These are phyloP conservation scores for Drosophila pachea DNA, from an alignment of 1,140 invertebrate species.

Conservation along the genomic window DNA sequence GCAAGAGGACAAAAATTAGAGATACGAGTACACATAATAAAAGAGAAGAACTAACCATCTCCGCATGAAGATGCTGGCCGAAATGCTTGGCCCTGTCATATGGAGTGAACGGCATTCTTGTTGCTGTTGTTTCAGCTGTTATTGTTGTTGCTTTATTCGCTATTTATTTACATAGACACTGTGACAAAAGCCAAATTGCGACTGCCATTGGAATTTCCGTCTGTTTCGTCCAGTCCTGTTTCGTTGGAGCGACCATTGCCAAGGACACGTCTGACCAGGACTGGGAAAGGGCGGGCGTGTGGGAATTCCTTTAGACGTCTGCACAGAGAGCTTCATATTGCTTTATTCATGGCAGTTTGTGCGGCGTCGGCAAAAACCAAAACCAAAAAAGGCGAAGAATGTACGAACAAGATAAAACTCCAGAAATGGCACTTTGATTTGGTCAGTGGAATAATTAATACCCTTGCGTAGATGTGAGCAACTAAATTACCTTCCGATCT, in stretches of 20 bases:
- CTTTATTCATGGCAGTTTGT: conserved; percentile 53
- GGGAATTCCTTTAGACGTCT: conserved; percentile 1
- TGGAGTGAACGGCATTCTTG: conserved; percentile 6
- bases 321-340: conserved; percentile 11
- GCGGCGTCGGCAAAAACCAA: conserved; percentile 34
- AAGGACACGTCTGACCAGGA: neutral
- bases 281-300: neutral
- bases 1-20: conserved; percentile 8
- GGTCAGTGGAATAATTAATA: neutral
- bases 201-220: conserved; percentile 12
- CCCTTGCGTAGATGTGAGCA: neutral
- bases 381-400: neutral
- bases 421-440: too few relatives aligned
- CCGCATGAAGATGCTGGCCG: conserved; percentile 17
- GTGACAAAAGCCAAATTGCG: conserved; percentile 25
- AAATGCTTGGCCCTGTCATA: conserved; percentile 3
- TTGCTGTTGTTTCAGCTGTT: neutral
- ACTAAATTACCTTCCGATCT: too few relatives aligned
- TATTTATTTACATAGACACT: conserved; percentile 35
- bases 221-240: neutral
- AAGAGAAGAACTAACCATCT: conserved; percentile 9
- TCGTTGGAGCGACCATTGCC: neutral
- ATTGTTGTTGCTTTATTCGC: conserved; percentile 1
- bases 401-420: neutral
- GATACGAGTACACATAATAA: conserved; percentile 33